Evolutionary conservation across 1,140 invertebrate species (phyloP).

Genomic region (Listronotus bonariensis): DNA sequence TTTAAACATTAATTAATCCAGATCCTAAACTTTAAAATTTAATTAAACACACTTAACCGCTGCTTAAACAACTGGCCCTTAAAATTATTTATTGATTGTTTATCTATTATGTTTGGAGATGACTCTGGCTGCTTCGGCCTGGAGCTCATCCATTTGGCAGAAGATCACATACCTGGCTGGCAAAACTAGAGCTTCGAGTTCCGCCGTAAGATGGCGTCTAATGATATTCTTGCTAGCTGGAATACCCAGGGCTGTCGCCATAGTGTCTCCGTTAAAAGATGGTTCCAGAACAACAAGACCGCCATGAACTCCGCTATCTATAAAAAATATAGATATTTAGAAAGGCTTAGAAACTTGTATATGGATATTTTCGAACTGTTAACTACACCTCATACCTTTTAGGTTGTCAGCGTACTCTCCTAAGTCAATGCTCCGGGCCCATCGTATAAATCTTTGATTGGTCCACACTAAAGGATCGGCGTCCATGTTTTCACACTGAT

Average conservation of each 20-base stretch:
- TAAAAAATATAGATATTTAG: background rate
- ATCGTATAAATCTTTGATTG: conserved; percentile 89
- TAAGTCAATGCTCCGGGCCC: conserved; percentile 91
- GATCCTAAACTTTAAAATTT: too few relatives aligned
- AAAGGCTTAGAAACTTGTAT: background rate
- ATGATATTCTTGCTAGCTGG: conserved; percentile 93
- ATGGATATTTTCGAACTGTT: too few relatives aligned
- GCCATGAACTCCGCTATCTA: conserved; percentile 92
- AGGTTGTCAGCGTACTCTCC: conserved; percentile 92
- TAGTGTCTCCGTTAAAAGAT: conserved; percentile 90
- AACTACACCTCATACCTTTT: conserved; percentile 67
- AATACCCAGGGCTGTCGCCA: conserved; percentile 90
- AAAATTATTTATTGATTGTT: conserved; percentile 17
- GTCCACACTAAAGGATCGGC: conserved; percentile 94
- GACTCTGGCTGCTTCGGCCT: conserved; percentile 63
- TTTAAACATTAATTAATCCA: too few relatives aligned
- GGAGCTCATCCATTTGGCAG: conserved; percentile 77
- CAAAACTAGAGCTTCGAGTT: conserved; percentile 86
- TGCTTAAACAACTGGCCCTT: too few relatives aligned
- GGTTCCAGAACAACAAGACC: conserved; percentile 90
- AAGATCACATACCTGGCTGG: conserved; percentile 87
- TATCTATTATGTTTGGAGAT: conserved; percentile 54
- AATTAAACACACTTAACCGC: too few relatives aligned
- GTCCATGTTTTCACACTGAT: conserved; percentile 85
- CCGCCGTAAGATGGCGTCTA: conserved; percentile 83